Base-by-base conservation (phyloP, 2,888 invertebrate genomes). In the Zeuzera pyrina region DNA sequence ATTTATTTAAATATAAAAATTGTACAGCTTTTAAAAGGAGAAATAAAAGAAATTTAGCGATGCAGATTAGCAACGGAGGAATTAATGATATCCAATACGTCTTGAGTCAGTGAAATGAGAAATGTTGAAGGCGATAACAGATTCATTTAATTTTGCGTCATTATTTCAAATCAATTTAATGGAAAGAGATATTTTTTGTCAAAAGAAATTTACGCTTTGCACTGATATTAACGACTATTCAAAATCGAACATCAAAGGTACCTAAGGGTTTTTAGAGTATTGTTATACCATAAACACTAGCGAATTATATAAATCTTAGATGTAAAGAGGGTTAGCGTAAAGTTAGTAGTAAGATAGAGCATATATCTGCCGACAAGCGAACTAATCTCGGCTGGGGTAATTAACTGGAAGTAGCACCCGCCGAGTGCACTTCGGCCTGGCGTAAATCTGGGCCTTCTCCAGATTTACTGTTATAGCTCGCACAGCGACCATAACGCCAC, bases 401-500 rank as follows among this genome's bases (percentile, higher is more conserved):
- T 79, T 78, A 78, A 77, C 61, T 63, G 61, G 25, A 12, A 12
- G 12, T 3, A 8, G 25, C 12, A 13, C 13, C 12, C 54, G 54
- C 54, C 54, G 52, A 53, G 57, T 58, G 56, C 58, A 56, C 45
- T 57, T 43, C 45, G 44, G 49, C 35, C 49, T 52, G 49, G 50
- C 57, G 72, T 73, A 76, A 76, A 74, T 69, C 74, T 56, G 47
- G 54, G 54, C 57, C n/a, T 22, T 7, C 22, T 22, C 11, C 86
- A 65, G 73, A 79, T 81, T 79, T 78, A 79, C 63, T 73, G 76
- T 77, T 78, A 78, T 74, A 47, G 71, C 64, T 52, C 44, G 50
- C 47, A 46, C 62, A 67, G 69, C 60, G 57, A 54, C 61, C 53
- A 56, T 59, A 57, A 58, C 49, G 56, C 48, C 36, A 24, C 26